phyloP scores from a whole-genome alignment of 2,797 vertebrate genomes.

The Galago senegalensis region DNA sequence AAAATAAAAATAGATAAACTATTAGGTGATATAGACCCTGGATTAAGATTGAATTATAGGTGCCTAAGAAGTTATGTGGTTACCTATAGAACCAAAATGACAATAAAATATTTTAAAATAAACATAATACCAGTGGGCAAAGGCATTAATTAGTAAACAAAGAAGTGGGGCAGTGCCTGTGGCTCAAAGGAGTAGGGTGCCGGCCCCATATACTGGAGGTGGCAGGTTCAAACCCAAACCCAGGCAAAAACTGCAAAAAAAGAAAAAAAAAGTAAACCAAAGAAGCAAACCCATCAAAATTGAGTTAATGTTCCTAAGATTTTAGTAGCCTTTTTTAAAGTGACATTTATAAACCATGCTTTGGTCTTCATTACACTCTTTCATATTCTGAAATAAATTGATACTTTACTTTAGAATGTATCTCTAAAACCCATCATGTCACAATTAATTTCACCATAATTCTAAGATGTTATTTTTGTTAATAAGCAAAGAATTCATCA shows the following conservation, averaged over 20 bases:
- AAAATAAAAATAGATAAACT: neutral
- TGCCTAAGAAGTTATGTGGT: neutral
- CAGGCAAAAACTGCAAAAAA: no score
- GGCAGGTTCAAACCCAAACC: no score
- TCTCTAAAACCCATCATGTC: neutral
- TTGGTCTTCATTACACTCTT: neutral
- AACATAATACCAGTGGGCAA: neutral
- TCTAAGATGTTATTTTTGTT: neutral
- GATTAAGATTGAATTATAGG: neutral
- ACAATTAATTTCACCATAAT: conserved; percentile 34
- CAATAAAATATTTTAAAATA: neutral
- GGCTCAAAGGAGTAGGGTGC: no score
- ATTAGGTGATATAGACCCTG: neutral
- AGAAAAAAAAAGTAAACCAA: neutral
- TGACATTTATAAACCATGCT: neutral
- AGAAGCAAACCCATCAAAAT: neutral
- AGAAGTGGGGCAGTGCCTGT: no score
- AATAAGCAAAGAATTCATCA: neutral
- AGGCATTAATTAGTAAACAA: neutral
- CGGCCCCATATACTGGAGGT: no score
- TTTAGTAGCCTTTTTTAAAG: neutral
- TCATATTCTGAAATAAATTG: neutral
- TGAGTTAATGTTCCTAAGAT: neutral
- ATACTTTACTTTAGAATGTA: neutral
- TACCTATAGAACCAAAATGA: neutral